phyloP scores from a whole-genome alignment of 2,797 vertebrate genomes.

The Spinus olivaceus region DNA sequence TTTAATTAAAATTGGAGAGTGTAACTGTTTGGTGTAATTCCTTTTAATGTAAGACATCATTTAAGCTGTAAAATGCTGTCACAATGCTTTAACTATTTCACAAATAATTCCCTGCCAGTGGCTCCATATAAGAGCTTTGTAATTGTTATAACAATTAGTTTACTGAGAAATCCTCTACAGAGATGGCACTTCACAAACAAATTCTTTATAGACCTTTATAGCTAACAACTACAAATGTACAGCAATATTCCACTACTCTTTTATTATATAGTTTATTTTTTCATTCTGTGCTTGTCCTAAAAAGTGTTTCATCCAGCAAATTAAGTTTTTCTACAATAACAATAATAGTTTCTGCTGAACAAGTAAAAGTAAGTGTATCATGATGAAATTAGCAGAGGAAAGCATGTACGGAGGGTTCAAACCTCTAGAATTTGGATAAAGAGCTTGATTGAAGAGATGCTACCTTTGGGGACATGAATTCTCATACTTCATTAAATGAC shows the following conservation, averaged over 20 bases:
- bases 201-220: not conserved
- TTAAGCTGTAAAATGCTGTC: not conserved
- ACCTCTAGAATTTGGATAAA: not conserved
- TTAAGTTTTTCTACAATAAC: not conserved
- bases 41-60: not conserved
- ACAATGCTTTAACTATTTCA: not conserved
- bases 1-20: constrained; percentile 7
- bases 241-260: not conserved
- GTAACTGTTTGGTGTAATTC: not conserved
- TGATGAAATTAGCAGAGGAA: not conserved
- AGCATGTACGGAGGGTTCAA: not conserved
- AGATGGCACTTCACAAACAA: not conserved
- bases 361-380: not conserved
- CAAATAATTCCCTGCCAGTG: constrained; percentile 4
- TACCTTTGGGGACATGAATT: not conserved
- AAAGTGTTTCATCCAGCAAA: not conserved
- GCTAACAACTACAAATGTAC: not conserved
- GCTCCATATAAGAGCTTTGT: not conserved
- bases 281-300: not conserved
- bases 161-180: not conserved
- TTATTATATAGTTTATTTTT: constrained; percentile 9
- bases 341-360: constrained; percentile 15
- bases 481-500: not conserved
- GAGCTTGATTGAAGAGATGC: not conserved
- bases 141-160: not conserved